Base-by-base conservation (phyloP, 2,113 vertebrate species). In the Psettodes erumei region DNA sequence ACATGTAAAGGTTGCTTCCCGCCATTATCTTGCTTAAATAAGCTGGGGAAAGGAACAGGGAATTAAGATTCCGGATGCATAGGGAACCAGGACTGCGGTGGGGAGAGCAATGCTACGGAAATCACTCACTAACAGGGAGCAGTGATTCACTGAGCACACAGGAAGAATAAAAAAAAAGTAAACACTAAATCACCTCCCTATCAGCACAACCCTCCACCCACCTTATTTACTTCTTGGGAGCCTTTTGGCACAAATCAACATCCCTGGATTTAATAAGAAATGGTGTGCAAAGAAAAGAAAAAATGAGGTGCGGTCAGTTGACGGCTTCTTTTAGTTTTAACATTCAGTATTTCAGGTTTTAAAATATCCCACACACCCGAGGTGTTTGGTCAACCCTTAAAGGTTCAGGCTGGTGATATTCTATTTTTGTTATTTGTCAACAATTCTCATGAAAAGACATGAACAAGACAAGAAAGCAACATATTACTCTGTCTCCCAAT, bases 61-160 rank as follows among this genome's bases (percentile, higher is more conserved):
- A 78, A 79, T 91, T 83, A 90, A 69, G 73, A 92, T 90, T 88
- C 83, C 16, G 53, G 38, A 47, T 53, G 75, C 59, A 18, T 19
- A 19, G 56, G 5, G 19, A 61, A 62, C 8, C 28, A 38, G 45
- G 21, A 63, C 21, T 35, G 53, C 15, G 28, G 40, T 67, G 50
- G 78, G 66, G 65, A 53, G 66, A 50, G 45, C 18, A 56, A 68
- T 21, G 54, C 71, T 63, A 32, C 30, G 72, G 77, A 75, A 83
- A 87, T 89, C 78, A 79, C 48, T 71, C 72, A 48, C 81, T 72
- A 79, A 83, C 83, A 66, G 77, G 63, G 69, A 86, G 53, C 69
- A 86, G 70, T 32, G 66, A 85, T 28, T 32, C 23, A 27, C 10
- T 0, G 13, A 47, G 10, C 19, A 33, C 25, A 56, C 33, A 28